phyloP scores from a whole-genome alignment of 2,888 invertebrate species.

The Platycnemis pennipes region DNA sequence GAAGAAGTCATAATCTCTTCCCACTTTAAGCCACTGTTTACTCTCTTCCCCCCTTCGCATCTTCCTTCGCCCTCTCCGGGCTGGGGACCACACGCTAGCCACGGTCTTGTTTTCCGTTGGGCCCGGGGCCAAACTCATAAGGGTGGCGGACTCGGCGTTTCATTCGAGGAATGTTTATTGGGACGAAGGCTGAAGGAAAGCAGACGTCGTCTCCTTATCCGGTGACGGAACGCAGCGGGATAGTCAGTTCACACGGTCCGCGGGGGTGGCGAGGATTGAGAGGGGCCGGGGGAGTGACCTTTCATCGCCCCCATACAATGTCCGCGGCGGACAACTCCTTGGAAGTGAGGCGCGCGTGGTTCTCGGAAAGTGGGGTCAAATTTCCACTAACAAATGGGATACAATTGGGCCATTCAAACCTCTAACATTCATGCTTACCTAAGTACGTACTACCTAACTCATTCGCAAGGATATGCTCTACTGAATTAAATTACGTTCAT shows the following conservation, averaged over 20 bases:
- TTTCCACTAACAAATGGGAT: too few relatives aligned
- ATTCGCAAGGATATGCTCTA: too few relatives aligned
- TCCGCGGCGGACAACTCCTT: neutral
- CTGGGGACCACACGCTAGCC: neutral
- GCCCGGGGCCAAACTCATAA: neutral
- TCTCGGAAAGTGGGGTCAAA: too few relatives aligned
- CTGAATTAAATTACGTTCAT: too few relatives aligned
- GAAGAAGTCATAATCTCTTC: neutral
- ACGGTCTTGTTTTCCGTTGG: neutral
- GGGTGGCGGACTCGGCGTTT: neutral
- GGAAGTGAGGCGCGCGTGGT: neutral
- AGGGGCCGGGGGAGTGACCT: neutral
- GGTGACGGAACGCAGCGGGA: neutral
- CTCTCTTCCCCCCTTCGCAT: neutral
- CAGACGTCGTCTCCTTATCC: neutral
- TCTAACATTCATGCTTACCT: too few relatives aligned
- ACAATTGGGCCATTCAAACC: too few relatives aligned
- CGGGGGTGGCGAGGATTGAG: neutral
- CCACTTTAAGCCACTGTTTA: neutral
- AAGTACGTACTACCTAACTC: too few relatives aligned
- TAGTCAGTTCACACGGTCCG: conserved; percentile 20
- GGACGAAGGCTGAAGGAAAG: neutral
- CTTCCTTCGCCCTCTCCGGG: neutral
- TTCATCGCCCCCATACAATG: neutral
- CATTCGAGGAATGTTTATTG: neutral